phyloP scores from a whole-genome alignment of 2,113 vertebrate genomes.

The Urocitellus parryii region DNA sequence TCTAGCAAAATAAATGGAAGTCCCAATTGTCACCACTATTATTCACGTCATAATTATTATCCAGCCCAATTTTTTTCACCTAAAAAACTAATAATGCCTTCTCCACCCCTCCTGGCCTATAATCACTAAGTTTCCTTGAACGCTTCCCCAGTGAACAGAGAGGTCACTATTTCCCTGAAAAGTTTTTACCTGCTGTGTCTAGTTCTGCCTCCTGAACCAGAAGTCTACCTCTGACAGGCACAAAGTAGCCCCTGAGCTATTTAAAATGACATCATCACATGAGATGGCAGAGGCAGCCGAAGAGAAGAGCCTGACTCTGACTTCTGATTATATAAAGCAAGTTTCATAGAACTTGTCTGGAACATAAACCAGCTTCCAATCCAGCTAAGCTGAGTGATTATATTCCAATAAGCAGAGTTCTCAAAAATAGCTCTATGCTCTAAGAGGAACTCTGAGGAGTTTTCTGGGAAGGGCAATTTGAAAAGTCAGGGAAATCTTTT shows the following conservation, averaged over 20 bases:
- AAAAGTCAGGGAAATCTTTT: background rate
- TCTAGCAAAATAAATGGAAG: background rate
- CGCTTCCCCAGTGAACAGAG: background rate
- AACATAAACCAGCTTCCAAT: background rate
- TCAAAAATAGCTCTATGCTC: background rate
- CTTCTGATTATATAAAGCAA: background rate
- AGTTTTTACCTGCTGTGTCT: background rate
- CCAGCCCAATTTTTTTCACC: background rate
- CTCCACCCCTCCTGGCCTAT: background rate
- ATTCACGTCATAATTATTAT: background rate
- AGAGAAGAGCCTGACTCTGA: background rate
- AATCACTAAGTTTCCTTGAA: background rate
- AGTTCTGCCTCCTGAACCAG: background rate
- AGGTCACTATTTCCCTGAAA: background rate
- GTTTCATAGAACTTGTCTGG: background rate
- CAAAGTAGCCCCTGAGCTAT: background rate
- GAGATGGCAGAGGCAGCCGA: background rate
- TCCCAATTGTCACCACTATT: background rate
- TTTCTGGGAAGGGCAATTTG: background rate
- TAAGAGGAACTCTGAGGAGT: background rate
- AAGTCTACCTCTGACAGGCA: background rate
- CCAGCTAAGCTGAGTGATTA: background rate
- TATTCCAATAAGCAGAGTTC: background rate
- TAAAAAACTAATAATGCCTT: background rate
- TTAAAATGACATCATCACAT: background rate